Conservation (phyloP, 2,888 invertebrate species). For the Stenodera caucasica region DNA sequence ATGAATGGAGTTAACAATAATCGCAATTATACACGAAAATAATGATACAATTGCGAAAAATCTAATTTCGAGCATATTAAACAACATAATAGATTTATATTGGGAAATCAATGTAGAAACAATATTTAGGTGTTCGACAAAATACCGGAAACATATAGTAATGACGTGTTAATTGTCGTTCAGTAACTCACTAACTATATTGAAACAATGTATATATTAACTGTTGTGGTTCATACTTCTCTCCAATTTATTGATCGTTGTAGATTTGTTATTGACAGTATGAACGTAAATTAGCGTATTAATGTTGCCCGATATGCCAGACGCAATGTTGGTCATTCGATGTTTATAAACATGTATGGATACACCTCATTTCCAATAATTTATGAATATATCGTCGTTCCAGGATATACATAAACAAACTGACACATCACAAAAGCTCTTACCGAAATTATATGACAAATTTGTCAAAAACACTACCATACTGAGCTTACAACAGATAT, state of each 20-base stretch:
- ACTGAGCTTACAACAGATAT: too few relatives aligned
- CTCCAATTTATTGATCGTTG: conserved; percentile 5
- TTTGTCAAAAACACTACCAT: not conserved
- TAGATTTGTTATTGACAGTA: conserved; percentile 8
- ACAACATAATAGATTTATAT: not conserved
- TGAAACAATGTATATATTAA: conserved; percentile 4
- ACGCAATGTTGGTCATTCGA: not conserved
- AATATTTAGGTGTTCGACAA: not conserved
- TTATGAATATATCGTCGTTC: not conserved
- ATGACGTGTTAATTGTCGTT: conserved; percentile 2
- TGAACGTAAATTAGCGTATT: conserved; percentile 9
- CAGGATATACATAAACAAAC: not conserved
- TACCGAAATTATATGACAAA: not conserved
- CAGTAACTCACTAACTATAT: not conserved
- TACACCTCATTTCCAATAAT: not conserved
- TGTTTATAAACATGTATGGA: not conserved
- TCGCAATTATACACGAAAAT: too few relatives aligned
- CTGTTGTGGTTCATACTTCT: not conserved
- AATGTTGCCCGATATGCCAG: not conserved
- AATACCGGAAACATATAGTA: not conserved
- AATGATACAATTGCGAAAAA: not conserved
- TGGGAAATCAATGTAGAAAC: not conserved
- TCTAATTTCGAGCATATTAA: not conserved
- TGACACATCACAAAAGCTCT: not conserved
- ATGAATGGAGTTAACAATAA: too few relatives aligned